phyloP scores from a whole-genome alignment of 2,113 vertebrate species.

The Sula dactylatra region DNA sequence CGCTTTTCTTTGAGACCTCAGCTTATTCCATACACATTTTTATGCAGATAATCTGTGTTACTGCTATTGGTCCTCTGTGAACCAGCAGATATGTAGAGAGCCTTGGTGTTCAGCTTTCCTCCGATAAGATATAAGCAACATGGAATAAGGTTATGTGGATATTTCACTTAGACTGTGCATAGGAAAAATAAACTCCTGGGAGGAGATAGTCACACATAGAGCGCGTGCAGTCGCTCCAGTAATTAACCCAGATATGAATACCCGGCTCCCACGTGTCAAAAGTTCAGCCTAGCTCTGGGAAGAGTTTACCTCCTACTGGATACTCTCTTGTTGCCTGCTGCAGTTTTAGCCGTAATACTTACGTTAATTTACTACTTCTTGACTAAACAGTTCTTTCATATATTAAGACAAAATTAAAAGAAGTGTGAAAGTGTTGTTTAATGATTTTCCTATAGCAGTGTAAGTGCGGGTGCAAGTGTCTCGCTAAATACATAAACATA shows the following conservation, averaged over 20 bases:
- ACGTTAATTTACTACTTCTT: neutral
- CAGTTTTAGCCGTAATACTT: neutral
- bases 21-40: neutral
- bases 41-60: neutral
- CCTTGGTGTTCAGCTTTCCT: neutral
- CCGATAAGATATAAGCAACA: neutral
- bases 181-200: neutral
- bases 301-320: neutral
- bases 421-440: neutral
- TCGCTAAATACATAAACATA: neutral
- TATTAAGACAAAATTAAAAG: neutral
- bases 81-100: neutral
- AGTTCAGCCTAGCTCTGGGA: neutral
- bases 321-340: neutral
- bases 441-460: neutral
- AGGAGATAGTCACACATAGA: neutral
- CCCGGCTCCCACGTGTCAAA: neutral
- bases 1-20: neutral
- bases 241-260: neutral
- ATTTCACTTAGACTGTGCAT: neutral
- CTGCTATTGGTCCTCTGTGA: neutral
- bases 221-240: fast-evolving
- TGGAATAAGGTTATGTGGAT: neutral
- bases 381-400: neutral
- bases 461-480: neutral